A percentile compares a stretch with the other conserved stretches of the same genome.
Conservation (phyloP, 2,797 vertebrate species). For the Sebastiscus albofasciatus region DNA sequence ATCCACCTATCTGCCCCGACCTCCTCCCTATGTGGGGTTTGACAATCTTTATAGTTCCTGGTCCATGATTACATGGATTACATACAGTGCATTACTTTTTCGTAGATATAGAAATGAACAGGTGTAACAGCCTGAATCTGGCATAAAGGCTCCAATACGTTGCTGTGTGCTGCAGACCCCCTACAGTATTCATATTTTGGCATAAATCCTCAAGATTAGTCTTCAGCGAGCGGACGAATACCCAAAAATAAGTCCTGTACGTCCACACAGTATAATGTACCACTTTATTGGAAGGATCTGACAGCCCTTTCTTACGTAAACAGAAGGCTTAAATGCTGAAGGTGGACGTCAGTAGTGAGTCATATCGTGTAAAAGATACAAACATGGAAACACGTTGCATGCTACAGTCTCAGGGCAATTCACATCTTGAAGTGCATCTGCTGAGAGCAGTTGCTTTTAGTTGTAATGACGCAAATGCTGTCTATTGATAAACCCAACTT, state of each 20-base stretch:
- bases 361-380: conserved; percentile 10
- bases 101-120: too few relatives aligned
- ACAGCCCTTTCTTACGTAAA: conserved; percentile 6
- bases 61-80: fast-evolving
- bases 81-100: too few relatives aligned
- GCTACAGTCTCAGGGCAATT: background rate
- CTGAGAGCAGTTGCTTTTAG: conserved; percentile 50
- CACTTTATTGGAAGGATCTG: background rate
- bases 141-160: background rate
- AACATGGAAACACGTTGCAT: conserved; percentile 21
- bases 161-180: background rate
- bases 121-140: background rate
- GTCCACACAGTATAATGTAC: background rate
- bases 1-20: too few relatives aligned
- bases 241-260: background rate
- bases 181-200: background rate
- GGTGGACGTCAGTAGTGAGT: conserved; percentile 29
- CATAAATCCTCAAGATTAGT: background rate
- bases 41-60: too few relatives aligned
- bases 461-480: conserved; percentile 48
- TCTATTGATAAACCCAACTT: conserved; percentile 32
- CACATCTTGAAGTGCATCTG: conserved; percentile 21
- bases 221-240: background rate
- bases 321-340: conserved; percentile 4
- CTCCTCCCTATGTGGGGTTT: too few relatives aligned